Evolutionary conservation across 2,797 vertebrate species (phyloP).

Genomic region (Odontamblyopus lacepedii): DNA sequence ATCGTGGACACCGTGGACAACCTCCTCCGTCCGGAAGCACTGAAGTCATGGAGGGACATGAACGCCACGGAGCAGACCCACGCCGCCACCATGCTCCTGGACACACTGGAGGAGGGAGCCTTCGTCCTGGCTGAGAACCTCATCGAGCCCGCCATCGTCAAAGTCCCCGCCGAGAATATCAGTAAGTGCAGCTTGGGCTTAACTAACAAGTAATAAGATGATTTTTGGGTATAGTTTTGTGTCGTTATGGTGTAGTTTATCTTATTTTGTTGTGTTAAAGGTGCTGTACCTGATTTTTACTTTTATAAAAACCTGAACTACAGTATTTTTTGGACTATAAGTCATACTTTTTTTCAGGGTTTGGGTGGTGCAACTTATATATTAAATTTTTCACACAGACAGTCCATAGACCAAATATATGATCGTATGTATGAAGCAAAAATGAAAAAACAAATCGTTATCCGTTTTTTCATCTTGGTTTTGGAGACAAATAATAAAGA

Average conservation of each 20-base stretch:
- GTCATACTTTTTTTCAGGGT: no score
- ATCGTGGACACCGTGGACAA: slow-evolving; percentile 99
- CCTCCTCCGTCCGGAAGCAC: slow-evolving; percentile 93
- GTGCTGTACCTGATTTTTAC: no score
- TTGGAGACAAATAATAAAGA: no score
- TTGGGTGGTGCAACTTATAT: no score
- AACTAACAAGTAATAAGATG: neutral
- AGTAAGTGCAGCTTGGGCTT: slow-evolving; percentile 77
- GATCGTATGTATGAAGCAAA: no score
- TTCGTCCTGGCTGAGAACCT: slow-evolving; percentile 98
- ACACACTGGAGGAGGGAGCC: slow-evolving; percentile 96
- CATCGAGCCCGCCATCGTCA: slow-evolving; percentile 93
- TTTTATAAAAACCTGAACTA: no score
- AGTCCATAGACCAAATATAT: no score
- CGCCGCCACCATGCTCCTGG: slow-evolving; percentile 95
- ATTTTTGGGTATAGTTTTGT: neutral
- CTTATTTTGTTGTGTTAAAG: neutral
- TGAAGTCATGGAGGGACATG: slow-evolving; percentile 98
- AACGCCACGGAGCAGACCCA: slow-evolving; percentile 96
- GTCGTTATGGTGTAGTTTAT: neutral
- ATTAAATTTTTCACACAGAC: no score
- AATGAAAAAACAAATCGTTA: no score
- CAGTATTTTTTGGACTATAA: no score
- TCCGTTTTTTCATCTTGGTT: no score
- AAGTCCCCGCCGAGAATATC: slow-evolving; percentile 97